Base-by-base conservation (phyloP, 2,888 invertebrate genomes). In the Acleris literana region DNA sequence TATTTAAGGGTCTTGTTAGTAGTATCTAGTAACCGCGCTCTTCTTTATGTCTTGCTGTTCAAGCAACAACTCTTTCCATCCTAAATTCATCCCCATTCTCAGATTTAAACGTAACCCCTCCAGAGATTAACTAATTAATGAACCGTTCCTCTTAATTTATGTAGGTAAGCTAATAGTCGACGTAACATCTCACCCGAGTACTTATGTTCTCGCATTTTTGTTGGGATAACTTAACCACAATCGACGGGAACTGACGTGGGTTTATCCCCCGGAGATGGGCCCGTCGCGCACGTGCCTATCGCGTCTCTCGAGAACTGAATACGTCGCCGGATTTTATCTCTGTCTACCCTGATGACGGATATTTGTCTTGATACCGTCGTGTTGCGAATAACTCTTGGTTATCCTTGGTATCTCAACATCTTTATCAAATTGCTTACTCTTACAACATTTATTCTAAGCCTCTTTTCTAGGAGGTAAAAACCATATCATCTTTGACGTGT, bases 251-350 rank as follows among this genome's bases (percentile, higher is more conserved):
- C 70, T 76, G 78, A 77, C 74, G 70, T 70, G 76, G 80, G 76
- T 80, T 80, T 81, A 80, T 80, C 83, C 78, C 64, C 74, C 65
- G 29, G 62, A 75, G 77, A 75, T 73, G 71, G 72, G 65, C 58
- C 70, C 69, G 68, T 69, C 64, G 77, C 78, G 79, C 77, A 55
- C 59, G 43, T 33, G 29, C 51, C 44, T 61, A 20, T 44, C 58
- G 58, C 57, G 29, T 25, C 46, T 46, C 57, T 29, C 5, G n/a
- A 18, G 58, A 29, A 43, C 48, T 11, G 58, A 49, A 49, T 59
- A 59, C 58, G 48, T 59, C 33, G 43, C 60, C 51, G 61, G 62
- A 62, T 66, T 62, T 62, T 66, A 66, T 66, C 66, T 62, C 57
- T 48, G 57, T 53, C 52, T 62, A 39, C 46, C 25, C 52, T 66